Evolutionary conservation across 64 coral and sea anemone genomes (phyloP).

Genomic region (Montipora efflorescens): DNA sequence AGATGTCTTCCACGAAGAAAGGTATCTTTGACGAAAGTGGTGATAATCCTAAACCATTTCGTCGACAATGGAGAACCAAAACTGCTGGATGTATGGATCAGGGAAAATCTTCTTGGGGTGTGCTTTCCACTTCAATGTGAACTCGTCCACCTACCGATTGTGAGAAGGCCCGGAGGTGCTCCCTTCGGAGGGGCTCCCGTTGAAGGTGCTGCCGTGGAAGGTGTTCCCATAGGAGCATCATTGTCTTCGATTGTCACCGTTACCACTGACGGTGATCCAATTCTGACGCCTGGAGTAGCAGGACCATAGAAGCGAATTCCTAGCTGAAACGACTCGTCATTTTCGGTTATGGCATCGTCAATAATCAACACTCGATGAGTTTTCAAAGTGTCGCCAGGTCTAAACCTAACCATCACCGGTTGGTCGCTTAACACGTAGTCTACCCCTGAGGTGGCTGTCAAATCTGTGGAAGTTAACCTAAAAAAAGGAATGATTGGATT

Average conservation of each 20-base stretch:
- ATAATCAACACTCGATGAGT: background rate
- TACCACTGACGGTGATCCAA: background rate
- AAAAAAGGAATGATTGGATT: background rate
- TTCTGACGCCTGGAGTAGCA: background rate
- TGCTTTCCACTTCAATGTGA: too few species aligned
- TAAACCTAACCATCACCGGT: background rate
- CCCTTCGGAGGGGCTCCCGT: too few species aligned
- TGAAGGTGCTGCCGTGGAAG: background rate
- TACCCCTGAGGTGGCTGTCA: background rate
- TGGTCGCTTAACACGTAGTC: background rate
- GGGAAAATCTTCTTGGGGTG: too few species aligned
- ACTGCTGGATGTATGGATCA: too few species aligned
- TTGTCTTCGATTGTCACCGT: constrained; percentile 6
- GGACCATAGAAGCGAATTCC: background rate
- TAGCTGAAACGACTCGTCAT: constrained; percentile 2
- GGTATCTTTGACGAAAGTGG: too few species aligned
- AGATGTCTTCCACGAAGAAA: too few species aligned
- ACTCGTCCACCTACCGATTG: background rate
- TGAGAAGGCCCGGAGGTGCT: background rate
- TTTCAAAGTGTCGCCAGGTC: background rate
- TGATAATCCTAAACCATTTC: too few species aligned
- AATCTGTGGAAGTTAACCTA: background rate
- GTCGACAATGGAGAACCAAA: too few species aligned
- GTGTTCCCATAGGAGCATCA: background rate
- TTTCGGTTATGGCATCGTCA: background rate